These are phyloP conservation scores for Cremastinae sp. DNA, from an alignment of 2,888 invertebrate genomes.

Conservation along the genomic window DNA sequence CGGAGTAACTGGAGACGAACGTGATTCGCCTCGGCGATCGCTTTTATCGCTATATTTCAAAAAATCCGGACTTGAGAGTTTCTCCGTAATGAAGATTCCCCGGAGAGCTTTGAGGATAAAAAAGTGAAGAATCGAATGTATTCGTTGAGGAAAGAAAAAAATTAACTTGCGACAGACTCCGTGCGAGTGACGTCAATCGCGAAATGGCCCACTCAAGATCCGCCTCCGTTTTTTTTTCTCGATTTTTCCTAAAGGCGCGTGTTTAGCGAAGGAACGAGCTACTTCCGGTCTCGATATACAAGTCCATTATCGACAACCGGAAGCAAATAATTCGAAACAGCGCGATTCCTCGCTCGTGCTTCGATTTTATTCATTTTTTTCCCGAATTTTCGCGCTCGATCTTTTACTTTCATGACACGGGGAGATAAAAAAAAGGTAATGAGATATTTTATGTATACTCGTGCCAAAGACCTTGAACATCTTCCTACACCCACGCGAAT, in stretches of 20 bases:
- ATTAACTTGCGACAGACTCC: too few species aligned
- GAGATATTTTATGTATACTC: conserved; percentile 62
- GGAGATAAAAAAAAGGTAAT: conserved; percentile 62
- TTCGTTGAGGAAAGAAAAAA: too few species aligned
- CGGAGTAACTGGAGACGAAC: conserved; percentile 69
- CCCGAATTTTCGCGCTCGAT: conserved; percentile 2
- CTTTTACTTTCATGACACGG: conserved; percentile 35
- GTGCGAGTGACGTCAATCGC: too few species aligned
- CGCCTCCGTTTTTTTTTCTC: conserved; percentile 8
- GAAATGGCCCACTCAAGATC: too few species aligned
- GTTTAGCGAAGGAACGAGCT: neutral
- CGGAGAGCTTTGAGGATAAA: too few species aligned
- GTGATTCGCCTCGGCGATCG: conserved; percentile 72
- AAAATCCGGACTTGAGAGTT: too few species aligned
- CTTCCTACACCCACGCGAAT: conserved; percentile 68
- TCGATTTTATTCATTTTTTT: conserved; percentile 8
- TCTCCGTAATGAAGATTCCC: too few species aligned
- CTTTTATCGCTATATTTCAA: neutral
- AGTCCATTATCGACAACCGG: neutral
- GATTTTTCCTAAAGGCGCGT: conserved; percentile 11
- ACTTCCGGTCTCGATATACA: conserved; percentile 34
- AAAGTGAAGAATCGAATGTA: too few species aligned
- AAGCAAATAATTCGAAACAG: conserved; percentile 12
- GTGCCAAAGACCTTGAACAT: conserved; percentile 71
- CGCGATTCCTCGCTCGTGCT: conserved; percentile 18